Conservation (phyloP, 2,888 invertebrate species). For the Drosophila quinaria region DNA sequence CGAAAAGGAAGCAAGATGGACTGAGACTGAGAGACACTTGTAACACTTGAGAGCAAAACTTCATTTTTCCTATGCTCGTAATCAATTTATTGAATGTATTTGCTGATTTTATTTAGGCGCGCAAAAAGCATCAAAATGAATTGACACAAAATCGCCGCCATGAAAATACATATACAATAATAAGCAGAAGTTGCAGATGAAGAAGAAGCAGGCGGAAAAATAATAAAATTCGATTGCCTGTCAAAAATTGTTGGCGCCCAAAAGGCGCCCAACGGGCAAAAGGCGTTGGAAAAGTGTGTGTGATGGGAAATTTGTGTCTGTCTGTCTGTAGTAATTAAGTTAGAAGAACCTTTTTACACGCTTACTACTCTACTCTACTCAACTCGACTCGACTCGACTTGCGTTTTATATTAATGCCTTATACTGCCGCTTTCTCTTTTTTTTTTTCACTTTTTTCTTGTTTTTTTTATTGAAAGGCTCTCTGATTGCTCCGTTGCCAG, state of each 20-base stretch:
- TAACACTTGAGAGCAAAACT: conserved; percentile 55
- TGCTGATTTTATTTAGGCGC: conserved; percentile 76
- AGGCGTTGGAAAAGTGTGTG: neutral
- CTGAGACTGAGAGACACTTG: conserved; percentile 56
- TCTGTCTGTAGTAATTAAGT: conserved; percentile 68
- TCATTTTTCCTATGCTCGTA: conserved; percentile 44
- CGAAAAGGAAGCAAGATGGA: conserved; percentile 8
- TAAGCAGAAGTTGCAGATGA: neutral
- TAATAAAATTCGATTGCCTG: conserved; percentile 61
- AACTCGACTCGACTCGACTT: neutral
- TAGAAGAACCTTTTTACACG: conserved; percentile 69
- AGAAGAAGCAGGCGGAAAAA: neutral
- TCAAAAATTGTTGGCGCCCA: conserved; percentile 43
- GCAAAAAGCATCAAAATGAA: conserved; percentile 57
- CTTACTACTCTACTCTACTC: conserved; percentile 23
- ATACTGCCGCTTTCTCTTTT: neutral
- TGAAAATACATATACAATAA: conserved; percentile 9
- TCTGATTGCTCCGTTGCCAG: conserved; percentile 64
- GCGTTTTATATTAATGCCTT: neutral
- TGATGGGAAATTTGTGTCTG: conserved; percentile 12
- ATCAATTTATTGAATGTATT: conserved; percentile 79
- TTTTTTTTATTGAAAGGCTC: conserved; percentile 46
- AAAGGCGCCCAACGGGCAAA: neutral
- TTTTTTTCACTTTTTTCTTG: neutral
- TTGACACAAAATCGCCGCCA: conserved; percentile 35